Evolutionary conservation across 2,888 invertebrate species (phyloP), one percentile per base, ranked within the genome.

Genomic region (Linnaemya tessellans): DNA sequence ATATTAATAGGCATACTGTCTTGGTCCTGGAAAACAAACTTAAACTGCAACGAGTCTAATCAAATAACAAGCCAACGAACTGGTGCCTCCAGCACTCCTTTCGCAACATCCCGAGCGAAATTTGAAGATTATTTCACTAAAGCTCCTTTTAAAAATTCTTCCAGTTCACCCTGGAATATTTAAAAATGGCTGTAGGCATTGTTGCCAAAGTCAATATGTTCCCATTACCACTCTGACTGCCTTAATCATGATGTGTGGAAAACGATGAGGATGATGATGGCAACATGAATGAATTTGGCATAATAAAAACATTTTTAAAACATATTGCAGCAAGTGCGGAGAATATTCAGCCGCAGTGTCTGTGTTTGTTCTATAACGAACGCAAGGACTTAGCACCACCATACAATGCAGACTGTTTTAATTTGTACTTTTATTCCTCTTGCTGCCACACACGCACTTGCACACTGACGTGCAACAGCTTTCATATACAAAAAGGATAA

Each of bases 121-220:
- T 41, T 41, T 41, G 13, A 11, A 11, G 3, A 11, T 41, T 11
- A 10, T 41, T 41, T 13, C 41, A 11, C 11, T 41, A 11, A 9
- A 41, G 38, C 3, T 4, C 11, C 22, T 8, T 22, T 51, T 20
- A 22, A 20, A 11, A 51, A 20, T 9, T 2, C 41, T 11, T 58
- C 8, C 9, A 25, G 58, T 38, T 38, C 10, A 15, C 3, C 35
- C 35, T 13, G 0, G 18, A 18, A 20, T 51, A 1, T 20, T 13
- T 35, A n/a, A 9, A 35, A 68, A 68, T 68, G 18, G 18, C 15
- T 9, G 51, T 75, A 79, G 85, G 85, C 84, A 81, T 79, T 85
- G 75, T 80, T 71, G 46, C 18, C 74, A 84, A 56, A 64, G 60
- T 49, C 73, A 73, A 38, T 79, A 79, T 67, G 25, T 8, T 77